A percentile compares a stretch with the other conserved stretches of the same genome.
These are phyloP conservation scores for Scylla paramamosain DNA, from an alignment of 1,140 invertebrate species.

Conservation along the genomic window DNA sequence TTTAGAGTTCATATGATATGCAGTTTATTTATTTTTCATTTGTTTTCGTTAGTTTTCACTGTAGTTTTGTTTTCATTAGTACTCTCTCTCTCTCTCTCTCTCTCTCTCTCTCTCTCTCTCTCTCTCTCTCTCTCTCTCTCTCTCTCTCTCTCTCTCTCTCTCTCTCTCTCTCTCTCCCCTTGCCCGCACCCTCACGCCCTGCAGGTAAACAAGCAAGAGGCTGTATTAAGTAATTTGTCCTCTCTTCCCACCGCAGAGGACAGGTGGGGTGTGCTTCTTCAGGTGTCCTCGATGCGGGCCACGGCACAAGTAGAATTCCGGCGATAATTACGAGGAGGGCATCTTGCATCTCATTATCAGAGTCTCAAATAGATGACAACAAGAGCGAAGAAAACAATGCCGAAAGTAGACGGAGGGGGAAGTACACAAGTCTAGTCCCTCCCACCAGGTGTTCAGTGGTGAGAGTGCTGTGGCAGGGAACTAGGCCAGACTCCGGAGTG, in stretches of 20 bases:
- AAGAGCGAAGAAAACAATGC: slow-evolving; percentile 55
- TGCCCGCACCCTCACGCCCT: background rate
- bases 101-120: slow-evolving; percentile 58
- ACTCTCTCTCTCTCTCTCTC: slow-evolving; percentile 23
- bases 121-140: slow-evolving; percentile 16
- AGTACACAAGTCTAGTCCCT: background rate
- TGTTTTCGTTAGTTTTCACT: too few species aligned
- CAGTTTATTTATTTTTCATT: background rate
- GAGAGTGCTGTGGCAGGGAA: slow-evolving; percentile 1
- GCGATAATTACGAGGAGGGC: slow-evolving; percentile 48
- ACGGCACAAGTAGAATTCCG: slow-evolving; percentile 48
- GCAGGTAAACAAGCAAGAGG: background rate
- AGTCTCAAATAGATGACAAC: slow-evolving; percentile 51
- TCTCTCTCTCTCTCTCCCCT: background rate
- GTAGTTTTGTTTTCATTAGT: background rate
- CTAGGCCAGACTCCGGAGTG: background rate
- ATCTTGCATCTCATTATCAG: slow-evolving; percentile 60
- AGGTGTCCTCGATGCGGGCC: slow-evolving; percentile 15
- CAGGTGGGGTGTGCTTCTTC: slow-evolving; percentile 4
- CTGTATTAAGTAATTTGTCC: too few species aligned
- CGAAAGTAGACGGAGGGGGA: background rate
- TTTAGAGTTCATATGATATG: too few species aligned
- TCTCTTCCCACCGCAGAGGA: background rate
- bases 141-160: background rate
- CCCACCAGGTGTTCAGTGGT: background rate